Base-by-base conservation (phyloP, 2,113 vertebrate genomes). In the Coptodon bakossiorum region DNA sequence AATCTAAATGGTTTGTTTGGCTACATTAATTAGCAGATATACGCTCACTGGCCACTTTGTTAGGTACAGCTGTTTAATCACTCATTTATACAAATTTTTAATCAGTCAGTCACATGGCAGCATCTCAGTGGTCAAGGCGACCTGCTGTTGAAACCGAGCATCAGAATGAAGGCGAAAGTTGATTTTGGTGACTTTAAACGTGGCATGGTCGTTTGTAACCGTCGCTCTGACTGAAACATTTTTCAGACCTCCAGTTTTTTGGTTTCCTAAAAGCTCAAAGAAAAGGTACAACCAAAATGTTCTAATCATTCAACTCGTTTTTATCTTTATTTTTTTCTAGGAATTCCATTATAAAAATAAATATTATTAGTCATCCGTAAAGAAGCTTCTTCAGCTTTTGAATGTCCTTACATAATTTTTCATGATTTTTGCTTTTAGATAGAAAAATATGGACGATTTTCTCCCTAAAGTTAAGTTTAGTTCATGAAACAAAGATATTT, bases 391-490 rank as follows among this genome's bases (percentile, higher is more conserved):
- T 73, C 14, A 73, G 22, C 13, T 27, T 17, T 17, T 73, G 11
- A 71, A 14, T 71, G 36, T 40, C 0, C 2, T 71, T 40, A 43
- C 12, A 40, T 6, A 22, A 14, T 4, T 9, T 43, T 40, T 71
- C 36, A 0, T 43, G 36, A 40, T 9, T 71, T 71, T 43, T 9
- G 12, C 8, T 24, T 43, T 71, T 71, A 71, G 12, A 71, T 16
- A 22, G 2, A 14, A 71, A 68, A 43, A 71, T 40, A 43, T 43
- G 36, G 4, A 24, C 0, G 0, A 1, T 43, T 0, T 3, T 9
- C 38, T 45, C 68, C 13, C 68, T 45, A 27, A 73, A 45, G 38
- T 0, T 43, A 16, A 71, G 38, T 73, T 43, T 73, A 27, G 13
- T 45, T 73, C 38, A 73, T 16, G 22, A 45, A 27, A 43, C 38